Conservation (phyloP, 2,888 invertebrate genomes). For the Chrysolina haemoptera region DNA sequence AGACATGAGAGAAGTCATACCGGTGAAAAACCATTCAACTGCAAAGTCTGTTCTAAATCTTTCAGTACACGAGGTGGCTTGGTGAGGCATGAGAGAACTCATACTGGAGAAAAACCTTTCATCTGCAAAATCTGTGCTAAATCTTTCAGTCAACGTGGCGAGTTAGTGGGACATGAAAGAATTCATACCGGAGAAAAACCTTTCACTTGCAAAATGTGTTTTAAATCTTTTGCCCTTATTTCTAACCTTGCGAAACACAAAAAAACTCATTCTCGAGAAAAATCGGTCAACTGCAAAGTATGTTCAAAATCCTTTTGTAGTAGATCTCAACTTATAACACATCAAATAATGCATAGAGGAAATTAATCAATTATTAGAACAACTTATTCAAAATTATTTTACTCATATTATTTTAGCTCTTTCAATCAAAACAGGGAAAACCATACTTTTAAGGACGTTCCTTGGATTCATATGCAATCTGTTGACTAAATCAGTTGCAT, state of each 20-base stretch:
- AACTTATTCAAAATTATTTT: too few species aligned
- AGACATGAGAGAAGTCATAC: neutral
- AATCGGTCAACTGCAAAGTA: neutral
- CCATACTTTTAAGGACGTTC: too few species aligned
- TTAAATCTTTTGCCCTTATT: neutral
- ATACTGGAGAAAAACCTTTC: neutral
- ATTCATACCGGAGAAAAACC: too few species aligned
- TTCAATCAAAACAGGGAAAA: too few species aligned
- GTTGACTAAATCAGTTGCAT: too few species aligned
- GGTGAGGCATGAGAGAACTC: neutral
- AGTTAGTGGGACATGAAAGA: too few species aligned
- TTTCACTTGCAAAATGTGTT: too few species aligned
- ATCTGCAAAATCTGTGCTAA: neutral
- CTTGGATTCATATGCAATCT: too few species aligned
- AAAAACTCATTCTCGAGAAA: neutral
- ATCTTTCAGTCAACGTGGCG: neutral
- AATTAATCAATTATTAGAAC: too few species aligned
- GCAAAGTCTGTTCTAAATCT: neutral
- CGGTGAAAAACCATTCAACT: neutral
- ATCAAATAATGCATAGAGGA: too few species aligned
- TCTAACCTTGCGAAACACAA: neutral
- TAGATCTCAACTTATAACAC: too few species aligned
- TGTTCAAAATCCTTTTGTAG: neutral
- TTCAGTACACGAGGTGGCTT: neutral
- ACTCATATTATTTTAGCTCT: too few species aligned